Evolutionary conservation across 2,888 invertebrate genomes (phyloP), one percentile per base, ranked within the genome.

Genomic region (Diabrotica balteata): DNA sequence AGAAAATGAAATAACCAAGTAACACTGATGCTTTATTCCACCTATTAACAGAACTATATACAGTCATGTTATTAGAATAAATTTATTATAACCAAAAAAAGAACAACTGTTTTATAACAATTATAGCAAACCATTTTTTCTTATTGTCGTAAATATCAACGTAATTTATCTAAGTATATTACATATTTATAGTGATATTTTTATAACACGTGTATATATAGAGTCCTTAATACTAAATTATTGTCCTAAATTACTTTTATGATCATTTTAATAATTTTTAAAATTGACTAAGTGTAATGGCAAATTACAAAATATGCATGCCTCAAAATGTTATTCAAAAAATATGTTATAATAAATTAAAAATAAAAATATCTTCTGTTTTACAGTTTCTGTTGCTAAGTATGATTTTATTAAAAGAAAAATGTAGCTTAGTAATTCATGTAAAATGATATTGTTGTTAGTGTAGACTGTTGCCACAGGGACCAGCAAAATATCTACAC

Each of bases 11-110:
- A 17, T 17, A 17, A 17, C 17, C 17, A 17, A 17, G 17, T 17
- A 17, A 17, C 69, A 66, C 66, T 70, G 62, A 68, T 72, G 68
- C 64, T 74, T 73, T 73, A 70, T 72, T 72, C 67, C 71, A 73
- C 69, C 70, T 73, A 70, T 50, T 71, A 75, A 75, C 75, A 75
- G 72, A 70, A 61, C 64, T 72, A 75, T 73, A 63, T 72, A 73
- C 73, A 73, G 63, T 52, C 32, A 67, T 17, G n/a, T 67, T 52
- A 46, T 57, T 51, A 67, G 59, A 63, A 60, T 55, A 52, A 43
- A 7, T 54, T 45, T 17, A 17, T 17, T 17, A 17, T 17, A 17
- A 17, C 17, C 17, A 11, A 8, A n/a, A n/a, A 53, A 61, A 44
- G 44, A 57, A n/a, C 42, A 47, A 54, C 11, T 51, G 46, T 49